Conservation (phyloP, 2,888 invertebrate genomes). For the Epistrophe eligans region DNA sequence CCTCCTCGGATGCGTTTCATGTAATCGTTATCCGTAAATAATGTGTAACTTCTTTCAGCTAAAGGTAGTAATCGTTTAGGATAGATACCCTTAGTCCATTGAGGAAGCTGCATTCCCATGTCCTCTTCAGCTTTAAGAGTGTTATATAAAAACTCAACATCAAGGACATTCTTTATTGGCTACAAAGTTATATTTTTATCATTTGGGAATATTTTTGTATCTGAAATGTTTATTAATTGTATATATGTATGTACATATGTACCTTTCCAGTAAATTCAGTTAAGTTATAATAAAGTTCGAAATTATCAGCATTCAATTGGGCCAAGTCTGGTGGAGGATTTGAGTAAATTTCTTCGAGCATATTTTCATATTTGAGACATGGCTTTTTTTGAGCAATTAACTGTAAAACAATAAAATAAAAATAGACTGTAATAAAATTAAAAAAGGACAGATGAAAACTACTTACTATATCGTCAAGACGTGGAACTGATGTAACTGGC, state of each 20-base stretch:
- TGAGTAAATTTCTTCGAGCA: conserved; percentile 85
- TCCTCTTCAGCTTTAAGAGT: conserved; percentile 88
- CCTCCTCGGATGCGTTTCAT: conserved; percentile 91
- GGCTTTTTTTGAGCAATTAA: conserved; percentile 84
- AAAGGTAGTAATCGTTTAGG: conserved; percentile 88
- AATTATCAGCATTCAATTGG: conserved; percentile 85
- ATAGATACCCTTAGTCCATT: conserved; percentile 89
- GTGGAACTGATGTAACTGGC: conserved; percentile 91
- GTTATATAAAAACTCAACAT: conserved; percentile 89
- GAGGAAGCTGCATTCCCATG: conserved; percentile 88
- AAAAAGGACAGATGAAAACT: background rate
- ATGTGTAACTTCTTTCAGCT: conserved; percentile 88
- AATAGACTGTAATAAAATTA: background rate
- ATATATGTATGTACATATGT: background rate
- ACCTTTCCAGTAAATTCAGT: conserved; percentile 85
- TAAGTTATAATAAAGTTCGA: conserved; percentile 87
- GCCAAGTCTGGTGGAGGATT: conserved; percentile 84
- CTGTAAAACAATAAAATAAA: conserved; percentile 42
- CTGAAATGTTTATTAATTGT: background rate
- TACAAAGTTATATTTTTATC: conserved; percentile 76
- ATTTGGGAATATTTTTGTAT: background rate
- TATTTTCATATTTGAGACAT: conserved; percentile 85
- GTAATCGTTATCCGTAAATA: conserved; percentile 88
- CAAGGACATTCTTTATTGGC: conserved; percentile 86
- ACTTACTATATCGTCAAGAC: conserved; percentile 89